Evolutionary conservation across 2,888 invertebrate genomes (phyloP).

Genomic region (Pammene aurita): DNA sequence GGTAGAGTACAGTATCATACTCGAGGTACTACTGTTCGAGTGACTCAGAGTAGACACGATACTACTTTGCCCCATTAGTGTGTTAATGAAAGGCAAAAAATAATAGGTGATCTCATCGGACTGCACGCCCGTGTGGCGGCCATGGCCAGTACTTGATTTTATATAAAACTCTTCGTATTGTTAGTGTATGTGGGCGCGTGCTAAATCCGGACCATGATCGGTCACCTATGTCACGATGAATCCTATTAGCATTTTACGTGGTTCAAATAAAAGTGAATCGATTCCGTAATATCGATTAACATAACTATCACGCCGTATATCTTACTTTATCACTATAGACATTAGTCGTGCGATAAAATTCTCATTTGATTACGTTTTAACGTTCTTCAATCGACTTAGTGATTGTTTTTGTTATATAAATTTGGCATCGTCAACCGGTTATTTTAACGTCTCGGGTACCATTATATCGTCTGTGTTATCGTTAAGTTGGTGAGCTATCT

Average conservation of each 20-base stretch:
- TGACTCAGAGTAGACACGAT: slow-evolving; percentile 55
- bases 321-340: slow-evolving; percentile 49
- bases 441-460: slow-evolving; percentile 23
- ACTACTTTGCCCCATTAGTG: slow-evolving; percentile 50
- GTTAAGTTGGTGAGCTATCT: slow-evolving; percentile 58
- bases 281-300: slow-evolving; percentile 52
- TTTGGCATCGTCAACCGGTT: slow-evolving; percentile 7
- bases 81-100: slow-evolving; percentile 67
- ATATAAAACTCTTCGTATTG: slow-evolving; percentile 49
- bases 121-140: slow-evolving; percentile 50
- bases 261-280: slow-evolving; percentile 52
- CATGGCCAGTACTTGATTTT: slow-evolving; percentile 48
- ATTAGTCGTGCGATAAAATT: slow-evolving; percentile 46
- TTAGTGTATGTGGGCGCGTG: slow-evolving; percentile 54
- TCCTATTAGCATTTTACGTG: slow-evolving; percentile 47
- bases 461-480: slow-evolving; percentile 48
- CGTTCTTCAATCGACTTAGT: slow-evolving; percentile 11
- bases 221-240: slow-evolving; percentile 46
- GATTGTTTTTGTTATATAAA: slow-evolving; percentile 6
- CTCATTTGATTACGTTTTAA: slow-evolving; percentile 30
- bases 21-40: slow-evolving; percentile 51
- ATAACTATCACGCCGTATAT: slow-evolving; percentile 46
- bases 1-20: slow-evolving; percentile 39
- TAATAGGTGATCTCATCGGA: slow-evolving; percentile 62
- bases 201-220: slow-evolving; percentile 55